Conservation (phyloP, 2,113 vertebrate species). For the Stigmatopora argus region DNA sequence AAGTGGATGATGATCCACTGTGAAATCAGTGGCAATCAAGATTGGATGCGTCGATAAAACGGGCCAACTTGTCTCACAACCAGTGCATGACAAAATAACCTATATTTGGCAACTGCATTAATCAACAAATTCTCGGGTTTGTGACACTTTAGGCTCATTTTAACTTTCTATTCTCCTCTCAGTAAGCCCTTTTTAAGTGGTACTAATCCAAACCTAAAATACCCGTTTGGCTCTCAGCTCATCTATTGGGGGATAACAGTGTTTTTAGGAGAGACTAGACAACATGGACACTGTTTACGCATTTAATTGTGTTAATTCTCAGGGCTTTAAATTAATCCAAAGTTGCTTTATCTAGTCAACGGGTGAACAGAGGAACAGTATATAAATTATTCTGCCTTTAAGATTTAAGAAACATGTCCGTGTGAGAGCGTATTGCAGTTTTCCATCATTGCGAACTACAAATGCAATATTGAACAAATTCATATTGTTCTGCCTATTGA, state of each 20-base stretch:
- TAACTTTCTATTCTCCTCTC: background rate
- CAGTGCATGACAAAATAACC: background rate
- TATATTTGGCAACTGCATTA: background rate
- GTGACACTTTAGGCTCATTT: background rate
- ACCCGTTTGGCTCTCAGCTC: background rate
- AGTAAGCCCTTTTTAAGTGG: background rate
- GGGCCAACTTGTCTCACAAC: background rate
- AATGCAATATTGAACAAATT: background rate
- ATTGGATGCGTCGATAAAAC: background rate
- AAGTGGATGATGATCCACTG: background rate
- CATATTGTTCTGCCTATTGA: background rate
- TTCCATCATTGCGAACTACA: background rate
- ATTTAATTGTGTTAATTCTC: background rate
- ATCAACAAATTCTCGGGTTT: background rate
- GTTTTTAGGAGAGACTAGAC: slow-evolving; percentile 1
- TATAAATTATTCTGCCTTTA: background rate
- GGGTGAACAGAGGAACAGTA: background rate
- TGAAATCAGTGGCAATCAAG: background rate
- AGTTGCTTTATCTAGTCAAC: background rate
- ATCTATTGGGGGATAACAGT: background rate
- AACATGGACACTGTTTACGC: background rate
- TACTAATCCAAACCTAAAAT: background rate
- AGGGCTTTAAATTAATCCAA: background rate
- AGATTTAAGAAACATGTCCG: background rate
- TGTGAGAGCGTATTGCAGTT: background rate